phyloP scores from a whole-genome alignment of 2,113 vertebrate species.

The Thunnus thynnus region DNA sequence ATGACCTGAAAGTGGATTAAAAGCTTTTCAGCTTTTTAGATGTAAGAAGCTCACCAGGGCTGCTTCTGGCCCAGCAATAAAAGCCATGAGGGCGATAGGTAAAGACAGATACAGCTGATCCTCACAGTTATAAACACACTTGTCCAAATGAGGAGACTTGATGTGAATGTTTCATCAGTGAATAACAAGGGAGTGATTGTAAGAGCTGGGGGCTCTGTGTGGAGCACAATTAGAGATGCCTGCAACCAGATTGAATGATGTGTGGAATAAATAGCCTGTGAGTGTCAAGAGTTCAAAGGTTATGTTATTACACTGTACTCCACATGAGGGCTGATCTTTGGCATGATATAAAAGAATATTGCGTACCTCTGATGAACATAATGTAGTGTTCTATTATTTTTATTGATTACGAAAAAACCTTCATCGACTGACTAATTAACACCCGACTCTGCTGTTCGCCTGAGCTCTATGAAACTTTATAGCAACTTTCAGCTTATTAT shows the following conservation, averaged over 20 bases:
- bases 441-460: too few species aligned
- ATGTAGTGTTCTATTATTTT: too few species aligned
- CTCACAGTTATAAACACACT: slow-evolving; percentile 13
- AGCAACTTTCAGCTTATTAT: too few species aligned
- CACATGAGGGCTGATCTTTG: neutral
- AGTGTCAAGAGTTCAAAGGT: neutral
- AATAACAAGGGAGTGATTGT: neutral
- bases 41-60: slow-evolving; percentile 72
- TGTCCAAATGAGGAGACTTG: neutral
- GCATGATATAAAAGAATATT: too few species aligned
- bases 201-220: neutral
- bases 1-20: slow-evolving; percentile 81
- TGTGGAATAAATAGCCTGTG: neutral
- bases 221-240: neutral
- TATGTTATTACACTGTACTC: neutral
- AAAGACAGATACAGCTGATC: slow-evolving; percentile 35
- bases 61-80: slow-evolving; percentile 51
- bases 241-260: neutral
- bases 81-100: slow-evolving; percentile 25
- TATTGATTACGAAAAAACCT: too few species aligned
- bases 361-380: too few species aligned
- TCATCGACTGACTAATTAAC: too few species aligned
- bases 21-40: slow-evolving; percentile 78
- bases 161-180: neutral
- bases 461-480: too few species aligned